Conservation (phyloP, 1,140 invertebrate genomes). For the Drosophila tristis region DNA sequence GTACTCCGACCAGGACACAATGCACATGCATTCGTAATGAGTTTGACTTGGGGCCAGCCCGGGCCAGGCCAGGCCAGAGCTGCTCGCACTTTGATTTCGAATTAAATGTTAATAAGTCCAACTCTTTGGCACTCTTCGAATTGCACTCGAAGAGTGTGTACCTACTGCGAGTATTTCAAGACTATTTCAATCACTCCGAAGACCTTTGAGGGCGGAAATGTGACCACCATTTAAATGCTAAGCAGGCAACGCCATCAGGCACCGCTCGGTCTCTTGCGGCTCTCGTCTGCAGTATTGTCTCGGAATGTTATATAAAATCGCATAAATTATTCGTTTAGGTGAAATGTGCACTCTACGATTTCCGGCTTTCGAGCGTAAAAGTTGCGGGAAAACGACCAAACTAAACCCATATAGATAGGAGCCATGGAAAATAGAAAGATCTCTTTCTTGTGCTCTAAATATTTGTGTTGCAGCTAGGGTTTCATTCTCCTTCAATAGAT, state of each 20-base stretch:
- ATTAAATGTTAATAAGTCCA: conserved; percentile 77
- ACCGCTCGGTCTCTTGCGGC: conserved; percentile 26
- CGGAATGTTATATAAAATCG: conserved; percentile 44
- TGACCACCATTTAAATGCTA: conserved; percentile 75
- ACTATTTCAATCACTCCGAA: neutral
- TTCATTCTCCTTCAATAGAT: conserved; percentile 26
- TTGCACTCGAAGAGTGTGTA: conserved; percentile 23
- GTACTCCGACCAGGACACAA: conserved; percentile 28
- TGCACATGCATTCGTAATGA: conserved; percentile 61
- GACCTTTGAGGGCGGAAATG: conserved; percentile 61
- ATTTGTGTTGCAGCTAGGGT: conserved; percentile 40
- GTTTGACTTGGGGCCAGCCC: conserved; percentile 41
- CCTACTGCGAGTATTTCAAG: neutral
- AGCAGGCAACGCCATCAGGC: conserved; percentile 42
- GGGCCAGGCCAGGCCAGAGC: neutral
- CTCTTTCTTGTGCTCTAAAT: conserved; percentile 51
- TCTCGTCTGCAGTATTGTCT: conserved; percentile 28
- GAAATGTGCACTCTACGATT: conserved; percentile 73
- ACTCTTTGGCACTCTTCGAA: conserved; percentile 53
- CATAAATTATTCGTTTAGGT: conserved; percentile 55
- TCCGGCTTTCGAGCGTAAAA: conserved; percentile 50
- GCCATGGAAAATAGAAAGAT: conserved; percentile 44
- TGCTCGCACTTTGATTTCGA: conserved; percentile 66
- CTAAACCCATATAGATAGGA: conserved; percentile 61
- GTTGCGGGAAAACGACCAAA: too few species aligned